These are phyloP conservation scores for Dendrolimus kikuchii DNA, from an alignment of 1,140 invertebrate species.

Conservation along the genomic window DNA sequence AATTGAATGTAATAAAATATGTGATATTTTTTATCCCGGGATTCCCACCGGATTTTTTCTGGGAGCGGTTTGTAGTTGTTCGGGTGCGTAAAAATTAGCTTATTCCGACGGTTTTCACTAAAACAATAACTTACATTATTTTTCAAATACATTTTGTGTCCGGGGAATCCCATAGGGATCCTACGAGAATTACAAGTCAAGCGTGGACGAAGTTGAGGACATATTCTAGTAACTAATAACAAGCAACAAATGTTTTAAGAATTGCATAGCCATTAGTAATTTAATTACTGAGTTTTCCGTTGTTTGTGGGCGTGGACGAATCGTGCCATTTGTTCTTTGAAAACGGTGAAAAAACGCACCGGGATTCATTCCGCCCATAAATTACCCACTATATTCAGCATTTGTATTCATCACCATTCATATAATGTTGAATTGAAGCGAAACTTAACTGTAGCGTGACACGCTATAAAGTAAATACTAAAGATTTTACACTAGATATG, in stretches of 20 bases:
- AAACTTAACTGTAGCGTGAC: conserved; percentile 28
- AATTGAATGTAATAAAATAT: too few relatives aligned
- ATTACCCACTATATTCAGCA: conserved; percentile 8
- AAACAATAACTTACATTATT: too few relatives aligned
- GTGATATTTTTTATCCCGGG: not conserved
- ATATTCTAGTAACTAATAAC: too few relatives aligned
- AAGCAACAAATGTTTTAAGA: conserved; percentile 10
- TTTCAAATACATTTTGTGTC: too few relatives aligned
- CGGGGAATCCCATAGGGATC: too few relatives aligned
- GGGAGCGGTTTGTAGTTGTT: too few relatives aligned
- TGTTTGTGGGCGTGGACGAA: conserved; percentile 24
- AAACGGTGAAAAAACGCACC: conserved; percentile 23
- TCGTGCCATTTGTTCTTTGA: conserved; percentile 30
- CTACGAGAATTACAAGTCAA: too few relatives aligned
- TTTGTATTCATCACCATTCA: conserved; percentile 21
- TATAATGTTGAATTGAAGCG: conserved; percentile 15
- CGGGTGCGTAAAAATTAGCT: too few relatives aligned
- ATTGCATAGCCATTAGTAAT: conserved; percentile 14
- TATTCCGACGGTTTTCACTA: too few relatives aligned
- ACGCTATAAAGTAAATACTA: conserved; percentile 20
- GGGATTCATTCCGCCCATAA: conserved; percentile 17
- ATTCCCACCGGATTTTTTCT: too few relatives aligned
- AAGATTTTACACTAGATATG: not conserved
- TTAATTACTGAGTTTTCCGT: conserved; percentile 19
- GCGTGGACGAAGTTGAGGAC: too few relatives aligned